Base-by-base conservation (phyloP, 1,140 invertebrate species). In the Apis dorsata region DNA sequence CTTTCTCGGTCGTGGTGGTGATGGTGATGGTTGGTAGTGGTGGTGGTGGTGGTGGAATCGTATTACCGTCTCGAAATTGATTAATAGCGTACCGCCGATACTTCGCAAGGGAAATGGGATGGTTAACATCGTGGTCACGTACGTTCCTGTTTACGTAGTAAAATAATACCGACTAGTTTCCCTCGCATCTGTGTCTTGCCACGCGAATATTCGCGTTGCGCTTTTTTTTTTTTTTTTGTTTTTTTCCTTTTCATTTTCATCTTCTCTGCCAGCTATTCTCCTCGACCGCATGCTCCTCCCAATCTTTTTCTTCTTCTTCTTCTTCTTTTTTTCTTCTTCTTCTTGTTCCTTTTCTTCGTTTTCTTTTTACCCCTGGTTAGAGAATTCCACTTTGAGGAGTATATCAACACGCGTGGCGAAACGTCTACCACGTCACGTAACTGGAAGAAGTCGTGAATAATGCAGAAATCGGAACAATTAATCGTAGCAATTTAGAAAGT, bases 101-200 rank as follows among this genome's bases (percentile, higher is more conserved):
- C 57, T 57, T 53, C 7, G 21, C 15, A 65, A 82, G 62, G 74
- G 70, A 77, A 77, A 82, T 77, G 65, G 80, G 57, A 62, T 82
- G 70, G 73, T 82, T 82, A 82, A 82, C 80, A 82, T 62, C 80
- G 0, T 69, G 74, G 80, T 82, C 80, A 82, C 80, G 73, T 82
- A 62, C 65, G 74, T 44, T 62, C 24, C 74, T 77, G 80, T 82
- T 82, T 70, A 74, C 74, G 70, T 82, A 34, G 80, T 49, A 51
- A 82, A 82, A 82, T 82, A 82, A 82, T 77, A 70, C 49, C 65
- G 49, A 8, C 34, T 24, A 34, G 59, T 65, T n/a, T 55, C 51
- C 62, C 60, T n/a, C 10, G 51, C 70, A 34, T 34, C 60, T 44
- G 28, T 44, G 53, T 0, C 57, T n/a, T 2, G 34, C 70, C 13